These are phyloP conservation scores for Lysandra coridon DNA, from an alignment of 2,888 invertebrate genomes.

Conservation along the genomic window DNA sequence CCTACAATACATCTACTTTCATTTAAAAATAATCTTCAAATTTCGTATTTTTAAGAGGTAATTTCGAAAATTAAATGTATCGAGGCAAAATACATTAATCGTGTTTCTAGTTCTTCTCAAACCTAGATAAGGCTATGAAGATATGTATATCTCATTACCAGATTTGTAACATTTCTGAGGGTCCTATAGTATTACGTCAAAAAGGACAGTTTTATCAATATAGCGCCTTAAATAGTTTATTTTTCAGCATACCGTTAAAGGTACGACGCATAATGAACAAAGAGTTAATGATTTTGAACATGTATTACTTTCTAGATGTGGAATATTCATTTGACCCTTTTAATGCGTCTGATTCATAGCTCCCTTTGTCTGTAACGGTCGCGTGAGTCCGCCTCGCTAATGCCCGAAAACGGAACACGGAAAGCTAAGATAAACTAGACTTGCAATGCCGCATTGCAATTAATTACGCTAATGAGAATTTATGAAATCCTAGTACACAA, in stretches of 20 bases:
- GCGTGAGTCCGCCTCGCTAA: slow-evolving; percentile 46
- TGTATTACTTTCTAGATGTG: neutral
- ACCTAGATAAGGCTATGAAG: too few relatives aligned
- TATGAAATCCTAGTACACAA: slow-evolving; percentile 14
- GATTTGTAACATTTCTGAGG: too few relatives aligned
- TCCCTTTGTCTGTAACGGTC: slow-evolving; percentile 36
- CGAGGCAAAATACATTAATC: too few relatives aligned
- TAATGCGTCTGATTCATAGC: slow-evolving; percentile 27
- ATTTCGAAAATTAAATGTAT: too few relatives aligned
- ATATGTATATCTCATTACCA: too few relatives aligned
- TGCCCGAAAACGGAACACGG: slow-evolving; percentile 64
- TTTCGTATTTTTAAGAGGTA: too few relatives aligned
- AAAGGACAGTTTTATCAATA: too few relatives aligned
- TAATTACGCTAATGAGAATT: slow-evolving; percentile 32
- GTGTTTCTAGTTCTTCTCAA: too few relatives aligned
- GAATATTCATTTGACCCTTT: slow-evolving; percentile 6
- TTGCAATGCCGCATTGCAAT: slow-evolving; percentile 41
- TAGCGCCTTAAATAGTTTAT: neutral
- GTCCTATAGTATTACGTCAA: too few relatives aligned
- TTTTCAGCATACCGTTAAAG: neutral
- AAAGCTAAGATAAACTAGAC: slow-evolving; percentile 42
- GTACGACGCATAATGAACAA: neutral
- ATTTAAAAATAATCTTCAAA: too few relatives aligned
- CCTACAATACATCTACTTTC: too few relatives aligned
- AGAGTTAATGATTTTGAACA: neutral